phyloP scores from a whole-genome alignment of 2,113 vertebrate genomes.

The Ceyx margarethae region DNA sequence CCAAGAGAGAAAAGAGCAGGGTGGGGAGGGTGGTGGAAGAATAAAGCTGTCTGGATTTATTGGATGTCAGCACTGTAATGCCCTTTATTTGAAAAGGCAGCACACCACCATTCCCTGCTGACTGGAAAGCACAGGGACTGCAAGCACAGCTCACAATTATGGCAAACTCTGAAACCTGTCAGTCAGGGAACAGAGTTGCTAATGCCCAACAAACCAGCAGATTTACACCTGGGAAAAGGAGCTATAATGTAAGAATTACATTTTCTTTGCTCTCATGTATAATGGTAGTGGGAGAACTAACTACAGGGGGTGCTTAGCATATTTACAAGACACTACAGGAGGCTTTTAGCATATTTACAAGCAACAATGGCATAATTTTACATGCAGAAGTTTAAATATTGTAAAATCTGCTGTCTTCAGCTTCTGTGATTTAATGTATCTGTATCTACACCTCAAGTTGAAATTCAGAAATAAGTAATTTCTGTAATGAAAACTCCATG shows the following conservation, averaged over 20 bases:
- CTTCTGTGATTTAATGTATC: constrained; percentile 19
- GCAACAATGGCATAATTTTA: constrained; percentile 39
- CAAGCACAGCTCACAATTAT: not conserved
- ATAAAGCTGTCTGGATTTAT: constrained; percentile 1
- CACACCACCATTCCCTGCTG: constrained; percentile 15
- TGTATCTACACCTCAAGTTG: not conserved
- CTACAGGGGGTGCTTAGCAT: constrained; percentile 56
- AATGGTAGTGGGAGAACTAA: not conserved
- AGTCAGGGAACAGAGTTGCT: not conserved
- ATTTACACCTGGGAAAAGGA: constrained; percentile 22
- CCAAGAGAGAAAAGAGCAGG: not conserved
- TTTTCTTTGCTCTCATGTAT: constrained; percentile 47
- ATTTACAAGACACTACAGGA: constrained; percentile 61
- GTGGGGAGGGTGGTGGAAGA: too few relatives aligned
- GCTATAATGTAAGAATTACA: constrained; percentile 14
- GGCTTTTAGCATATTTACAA: constrained; percentile 63
- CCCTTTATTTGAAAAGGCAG: constrained; percentile 38
- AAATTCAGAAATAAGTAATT: not conserved
- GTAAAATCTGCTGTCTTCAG: not conserved
- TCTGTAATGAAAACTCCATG: not conserved
- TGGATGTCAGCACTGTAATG: not conserved
- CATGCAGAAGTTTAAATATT: constrained; percentile 52
- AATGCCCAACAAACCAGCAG: constrained; percentile 37
- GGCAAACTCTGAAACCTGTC: not conserved
- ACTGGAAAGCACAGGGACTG: constrained; percentile 30